A percentile compares a stretch with the other conserved stretches of the same genome.
Evolutionary conservation across 2,888 invertebrate genomes (phyloP).

Genomic region (Tholera decimalis): DNA sequence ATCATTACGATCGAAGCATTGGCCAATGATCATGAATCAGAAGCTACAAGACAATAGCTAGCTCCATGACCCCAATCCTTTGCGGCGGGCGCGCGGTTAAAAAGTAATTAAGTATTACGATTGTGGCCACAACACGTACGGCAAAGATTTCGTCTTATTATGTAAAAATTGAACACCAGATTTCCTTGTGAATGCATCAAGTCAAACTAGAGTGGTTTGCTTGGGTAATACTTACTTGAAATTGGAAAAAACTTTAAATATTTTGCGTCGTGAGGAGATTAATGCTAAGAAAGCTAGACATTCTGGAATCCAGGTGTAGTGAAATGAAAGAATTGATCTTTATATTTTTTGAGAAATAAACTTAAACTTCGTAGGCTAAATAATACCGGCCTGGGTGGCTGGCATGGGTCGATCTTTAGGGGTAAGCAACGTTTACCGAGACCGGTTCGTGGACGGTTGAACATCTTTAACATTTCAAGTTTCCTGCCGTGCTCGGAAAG

Average conservation of each 20-base stretch:
- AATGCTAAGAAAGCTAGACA: no score
- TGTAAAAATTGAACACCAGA: constrained; percentile 44
- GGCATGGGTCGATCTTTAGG: no score
- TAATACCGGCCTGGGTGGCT: no score
- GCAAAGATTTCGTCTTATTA: constrained; percentile 49
- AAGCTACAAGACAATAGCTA: constrained; percentile 64
- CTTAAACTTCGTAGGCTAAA: no score
- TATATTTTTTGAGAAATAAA: no score
- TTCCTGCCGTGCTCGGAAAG: no score
- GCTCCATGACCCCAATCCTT: constrained; percentile 65
- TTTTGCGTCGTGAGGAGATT: no score
- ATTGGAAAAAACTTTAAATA: not conserved
- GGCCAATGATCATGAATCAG: constrained; percentile 64
- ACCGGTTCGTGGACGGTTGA: no score
- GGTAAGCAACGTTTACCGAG: no score
- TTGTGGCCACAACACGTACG: constrained; percentile 56
- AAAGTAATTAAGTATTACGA: constrained; percentile 68
- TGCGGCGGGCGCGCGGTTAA: constrained; percentile 64
- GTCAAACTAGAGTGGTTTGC: constrained; percentile 28
- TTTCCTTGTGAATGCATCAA: constrained; percentile 34
- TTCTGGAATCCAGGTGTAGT: no score
- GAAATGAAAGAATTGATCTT: no score
- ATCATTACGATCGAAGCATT: constrained; percentile 51
- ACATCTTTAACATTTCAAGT: no score
- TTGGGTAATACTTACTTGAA: constrained; percentile 22